These are phyloP conservation scores for Patiria pectinifera DNA, from an alignment of 53 echinoderm and acorn worm species.

Conservation along the genomic window DNA sequence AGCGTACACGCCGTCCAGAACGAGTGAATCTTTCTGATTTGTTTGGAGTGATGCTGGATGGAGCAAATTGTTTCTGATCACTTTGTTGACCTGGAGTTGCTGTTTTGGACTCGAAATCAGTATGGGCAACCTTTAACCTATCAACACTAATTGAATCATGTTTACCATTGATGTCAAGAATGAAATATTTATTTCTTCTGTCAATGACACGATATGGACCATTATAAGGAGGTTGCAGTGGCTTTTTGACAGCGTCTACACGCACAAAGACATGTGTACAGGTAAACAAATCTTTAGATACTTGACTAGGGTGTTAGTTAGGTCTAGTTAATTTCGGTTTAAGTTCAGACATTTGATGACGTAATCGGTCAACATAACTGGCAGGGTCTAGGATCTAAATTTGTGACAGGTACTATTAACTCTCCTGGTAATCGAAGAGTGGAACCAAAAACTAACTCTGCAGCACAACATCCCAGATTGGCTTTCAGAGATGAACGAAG, in stretches of 20 bases:
- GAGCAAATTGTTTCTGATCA: not conserved
- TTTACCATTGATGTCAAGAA: not conserved
- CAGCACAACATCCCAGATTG: not conserved
- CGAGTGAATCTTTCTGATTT: not conserved
- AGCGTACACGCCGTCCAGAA: not conserved
- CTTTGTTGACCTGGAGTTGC: not conserved
- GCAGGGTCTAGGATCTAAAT: not conserved
- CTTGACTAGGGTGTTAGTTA: not conserved
- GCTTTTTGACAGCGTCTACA: not conserved
- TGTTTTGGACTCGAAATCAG: not conserved
- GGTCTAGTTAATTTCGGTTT: not conserved
- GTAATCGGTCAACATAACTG: not conserved
- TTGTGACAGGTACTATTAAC: not conserved
- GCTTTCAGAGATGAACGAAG: not conserved
- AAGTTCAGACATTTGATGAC: not conserved
- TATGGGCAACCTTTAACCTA: not conserved
- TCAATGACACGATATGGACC: not conserved
- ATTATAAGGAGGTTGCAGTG: not conserved
- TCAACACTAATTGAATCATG: not conserved
- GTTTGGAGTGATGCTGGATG: not conserved
- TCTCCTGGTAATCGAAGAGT: conserved; percentile 2
- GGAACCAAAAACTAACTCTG: not conserved
- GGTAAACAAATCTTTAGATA: not conserved
- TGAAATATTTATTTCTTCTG: not conserved
- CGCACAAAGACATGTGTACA: too few species aligned